A percentile compares a stretch with the other conserved stretches of the same genome.
Conservation (phyloP, 1,140 invertebrate genomes). For the Ceratosolen fusciceps region DNA sequence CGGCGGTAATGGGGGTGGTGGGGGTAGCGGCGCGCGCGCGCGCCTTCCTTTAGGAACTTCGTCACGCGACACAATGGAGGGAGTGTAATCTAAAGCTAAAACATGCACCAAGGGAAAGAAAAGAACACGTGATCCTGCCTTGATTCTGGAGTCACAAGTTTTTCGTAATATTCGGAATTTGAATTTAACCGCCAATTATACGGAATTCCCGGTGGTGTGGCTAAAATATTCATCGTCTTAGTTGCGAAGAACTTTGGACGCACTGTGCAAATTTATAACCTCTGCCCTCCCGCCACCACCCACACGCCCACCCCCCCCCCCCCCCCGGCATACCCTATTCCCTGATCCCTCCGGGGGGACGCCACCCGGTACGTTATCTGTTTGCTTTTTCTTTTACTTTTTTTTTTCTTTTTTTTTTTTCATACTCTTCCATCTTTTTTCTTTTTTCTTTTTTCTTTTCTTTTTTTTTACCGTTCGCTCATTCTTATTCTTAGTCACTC, state of each 20-base stretch:
- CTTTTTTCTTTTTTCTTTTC: conserved; percentile 6
- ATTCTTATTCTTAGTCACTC: conserved; percentile 32
- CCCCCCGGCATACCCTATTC: conserved; percentile 54
- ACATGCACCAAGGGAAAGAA: conserved; percentile 3
- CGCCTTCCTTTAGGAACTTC: not conserved
- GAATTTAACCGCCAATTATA: conserved; percentile 69
- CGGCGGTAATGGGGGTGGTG: too few species aligned
- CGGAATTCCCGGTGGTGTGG: conserved; percentile 54
- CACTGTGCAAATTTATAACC: conserved; percentile 62
- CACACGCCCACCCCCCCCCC: too few species aligned
- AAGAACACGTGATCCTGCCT: conserved; percentile 19
- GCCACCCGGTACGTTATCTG: conserved; percentile 17
- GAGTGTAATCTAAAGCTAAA: not conserved
- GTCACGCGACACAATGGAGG: conserved; percentile 37
- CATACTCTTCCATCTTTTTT: too few species aligned
- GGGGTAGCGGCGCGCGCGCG: not conserved
- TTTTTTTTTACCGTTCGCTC: not conserved
- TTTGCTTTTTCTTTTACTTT: conserved; percentile 3
- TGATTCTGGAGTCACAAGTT: conserved; percentile 50
- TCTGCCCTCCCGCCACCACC: too few species aligned
- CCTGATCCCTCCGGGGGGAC: conserved; percentile 12
- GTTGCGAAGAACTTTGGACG: conserved; percentile 64
- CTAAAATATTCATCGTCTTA: conserved; percentile 68
- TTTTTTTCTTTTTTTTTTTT: not conserved
- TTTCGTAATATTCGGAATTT: conserved; percentile 67